Conservation (phyloP, 1,140 invertebrate species). For the Mizuhopecten yessoensis region DNA sequence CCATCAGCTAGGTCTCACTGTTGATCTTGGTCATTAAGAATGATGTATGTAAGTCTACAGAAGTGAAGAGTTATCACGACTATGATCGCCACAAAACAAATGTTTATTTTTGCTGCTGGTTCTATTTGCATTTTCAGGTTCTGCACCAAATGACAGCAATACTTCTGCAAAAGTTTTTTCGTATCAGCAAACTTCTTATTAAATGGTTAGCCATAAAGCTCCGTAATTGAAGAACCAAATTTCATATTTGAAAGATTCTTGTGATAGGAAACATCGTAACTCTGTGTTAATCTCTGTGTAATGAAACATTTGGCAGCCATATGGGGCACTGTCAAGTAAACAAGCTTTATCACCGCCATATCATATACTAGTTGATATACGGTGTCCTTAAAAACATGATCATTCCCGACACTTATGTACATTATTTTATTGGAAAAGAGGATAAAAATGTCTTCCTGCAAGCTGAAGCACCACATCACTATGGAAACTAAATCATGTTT, state of each 20-base stretch:
- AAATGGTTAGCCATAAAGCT: conserved; percentile 27
- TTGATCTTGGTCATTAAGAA: background rate
- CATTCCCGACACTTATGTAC: background rate
- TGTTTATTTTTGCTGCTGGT: background rate
- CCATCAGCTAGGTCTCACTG: no score
- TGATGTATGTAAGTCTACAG: background rate
- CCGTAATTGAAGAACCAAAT: conserved; percentile 23
- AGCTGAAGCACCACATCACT: background rate
- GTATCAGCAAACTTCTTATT: conserved; percentile 4
- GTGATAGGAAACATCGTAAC: background rate
- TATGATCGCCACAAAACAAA: background rate
- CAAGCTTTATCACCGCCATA: background rate
- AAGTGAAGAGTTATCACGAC: background rate
- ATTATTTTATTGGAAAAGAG: conserved; percentile 2
- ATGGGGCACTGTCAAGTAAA: conserved; percentile 18
- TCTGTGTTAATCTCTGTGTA: background rate
- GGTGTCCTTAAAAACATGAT: background rate
- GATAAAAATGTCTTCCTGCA: conserved; percentile 33
- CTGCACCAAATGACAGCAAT: conserved; percentile 31
- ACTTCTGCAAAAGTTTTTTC: background rate
- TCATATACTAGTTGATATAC: background rate
- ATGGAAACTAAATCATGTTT: background rate
- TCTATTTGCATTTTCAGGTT: background rate
- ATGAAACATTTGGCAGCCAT: conserved; percentile 27
- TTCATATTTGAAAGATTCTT: background rate